Percentiles rank a stretch among this genome's conserved stretches.
These are phyloP conservation scores for Tinamus major DNA, from an alignment of 2,797 vertebrate genomes.

Conservation along the genomic window DNA sequence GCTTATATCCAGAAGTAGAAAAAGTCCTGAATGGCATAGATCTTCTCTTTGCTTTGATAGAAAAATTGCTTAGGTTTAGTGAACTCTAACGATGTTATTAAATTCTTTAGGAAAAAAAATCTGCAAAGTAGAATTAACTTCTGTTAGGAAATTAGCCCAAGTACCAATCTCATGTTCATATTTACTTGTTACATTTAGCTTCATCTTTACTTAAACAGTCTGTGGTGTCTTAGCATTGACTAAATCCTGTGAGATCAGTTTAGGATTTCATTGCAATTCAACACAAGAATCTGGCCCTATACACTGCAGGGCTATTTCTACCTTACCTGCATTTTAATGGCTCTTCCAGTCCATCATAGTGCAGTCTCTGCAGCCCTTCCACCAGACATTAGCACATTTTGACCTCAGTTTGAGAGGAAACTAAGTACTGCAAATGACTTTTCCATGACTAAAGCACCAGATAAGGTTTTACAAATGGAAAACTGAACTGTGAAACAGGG, in stretches of 20 bases:
- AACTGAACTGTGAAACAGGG: neutral
- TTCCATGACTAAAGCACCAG: constrained; percentile 50
- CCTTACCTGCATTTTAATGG: neutral
- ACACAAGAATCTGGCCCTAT: neutral
- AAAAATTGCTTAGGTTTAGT: neutral
- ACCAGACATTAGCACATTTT: neutral
- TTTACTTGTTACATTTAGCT: neutral
- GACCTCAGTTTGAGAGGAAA: constrained; percentile 23
- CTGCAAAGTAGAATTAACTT: neutral
- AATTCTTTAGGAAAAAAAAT: neutral
- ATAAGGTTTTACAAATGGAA: constrained; percentile 49
- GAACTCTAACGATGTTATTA: neutral
- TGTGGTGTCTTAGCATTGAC: neutral
- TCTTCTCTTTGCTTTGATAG: neutral
- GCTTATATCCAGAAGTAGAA: neutral
- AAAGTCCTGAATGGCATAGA: neutral
- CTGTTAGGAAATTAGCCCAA: neutral
- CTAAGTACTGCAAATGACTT: constrained; percentile 34
- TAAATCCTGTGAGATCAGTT: neutral
- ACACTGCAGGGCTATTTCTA: neutral
- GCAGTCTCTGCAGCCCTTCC: neutral
- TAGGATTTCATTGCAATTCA: neutral
- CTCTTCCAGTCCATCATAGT: neutral
- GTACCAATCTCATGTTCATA: neutral
- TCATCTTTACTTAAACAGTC: neutral